A percentile compares a stretch with the other conserved stretches of the same genome.
Conservation (phyloP, 2,113 vertebrate species). For the Electrona antarctica region DNA sequence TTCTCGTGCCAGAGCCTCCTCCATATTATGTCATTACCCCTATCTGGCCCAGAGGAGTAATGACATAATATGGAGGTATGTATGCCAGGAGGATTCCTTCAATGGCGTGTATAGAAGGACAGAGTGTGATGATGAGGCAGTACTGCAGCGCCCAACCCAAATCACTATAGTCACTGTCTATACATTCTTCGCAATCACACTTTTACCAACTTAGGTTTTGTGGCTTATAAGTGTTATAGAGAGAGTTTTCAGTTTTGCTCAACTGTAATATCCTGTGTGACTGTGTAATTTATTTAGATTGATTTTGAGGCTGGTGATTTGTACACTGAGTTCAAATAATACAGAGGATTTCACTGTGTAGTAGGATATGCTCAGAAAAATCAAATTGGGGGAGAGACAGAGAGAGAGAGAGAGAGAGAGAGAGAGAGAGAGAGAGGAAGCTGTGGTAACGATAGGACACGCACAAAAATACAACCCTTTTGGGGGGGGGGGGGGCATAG, state of each 20-base stretch:
- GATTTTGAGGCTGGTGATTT: too few relatives aligned
- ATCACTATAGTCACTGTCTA: constrained; percentile 14
- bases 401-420: too few relatives aligned
- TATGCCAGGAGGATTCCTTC: constrained; percentile 33
- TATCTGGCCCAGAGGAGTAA: constrained; percentile 31
- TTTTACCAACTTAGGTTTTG: constrained; percentile 10
- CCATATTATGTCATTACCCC: not conserved
- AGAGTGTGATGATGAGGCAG: constrained; percentile 31
- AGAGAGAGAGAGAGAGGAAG: too few relatives aligned
- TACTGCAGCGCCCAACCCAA: constrained; percentile 4
- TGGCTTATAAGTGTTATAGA: constrained; percentile 25
- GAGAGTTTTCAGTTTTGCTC: constrained; percentile 20
- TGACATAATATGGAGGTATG: constrained; percentile 57
- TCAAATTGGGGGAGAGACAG: too few relatives aligned
- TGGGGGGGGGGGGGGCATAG: too few relatives aligned
- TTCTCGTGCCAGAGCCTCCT: too few relatives aligned
- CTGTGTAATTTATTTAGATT: too few relatives aligned
- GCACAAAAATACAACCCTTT: too few relatives aligned
- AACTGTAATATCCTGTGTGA: not conserved
- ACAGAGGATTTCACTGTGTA: too few relatives aligned
- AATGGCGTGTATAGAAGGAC: constrained; percentile 18
- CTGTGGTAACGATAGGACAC: too few relatives aligned
- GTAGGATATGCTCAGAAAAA: too few relatives aligned
- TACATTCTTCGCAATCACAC: constrained; percentile 30
- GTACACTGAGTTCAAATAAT: too few relatives aligned